Conservation (phyloP, 1,140 invertebrate species). For the Drosophila obscura region DNA sequence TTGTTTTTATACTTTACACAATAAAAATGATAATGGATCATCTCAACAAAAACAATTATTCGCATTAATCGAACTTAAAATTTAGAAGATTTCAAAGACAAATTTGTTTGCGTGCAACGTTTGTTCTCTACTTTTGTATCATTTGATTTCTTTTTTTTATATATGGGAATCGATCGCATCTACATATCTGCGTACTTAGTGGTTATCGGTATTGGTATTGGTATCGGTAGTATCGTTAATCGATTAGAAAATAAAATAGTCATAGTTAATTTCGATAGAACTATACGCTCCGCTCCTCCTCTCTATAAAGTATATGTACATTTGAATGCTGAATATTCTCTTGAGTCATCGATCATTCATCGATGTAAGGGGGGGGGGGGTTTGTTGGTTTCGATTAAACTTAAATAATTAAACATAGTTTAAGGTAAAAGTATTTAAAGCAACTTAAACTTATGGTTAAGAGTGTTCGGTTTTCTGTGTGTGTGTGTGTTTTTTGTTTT, state of each 20-base stretch:
- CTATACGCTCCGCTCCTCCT: conserved; percentile 22
- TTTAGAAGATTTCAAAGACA: conserved; percentile 32
- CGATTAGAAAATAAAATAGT: conserved; percentile 49
- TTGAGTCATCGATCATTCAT: conserved; percentile 29
- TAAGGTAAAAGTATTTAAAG: conserved; percentile 53
- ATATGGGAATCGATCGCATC: conserved; percentile 11
- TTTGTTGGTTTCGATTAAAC: conserved; percentile 36
- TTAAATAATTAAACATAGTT: conserved; percentile 48
- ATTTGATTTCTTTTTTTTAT: not conserved
- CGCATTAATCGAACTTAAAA: conserved; percentile 28
- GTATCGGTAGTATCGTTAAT: conserved; percentile 39
- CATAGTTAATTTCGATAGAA: conserved; percentile 48
- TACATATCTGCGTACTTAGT: conserved; percentile 14
- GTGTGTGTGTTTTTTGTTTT: not conserved
- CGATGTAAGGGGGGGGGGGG: conserved; percentile 9
- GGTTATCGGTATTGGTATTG: conserved; percentile 20
- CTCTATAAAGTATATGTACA: conserved; percentile 31
- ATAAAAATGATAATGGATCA: conserved; percentile 50
- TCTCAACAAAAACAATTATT: conserved; percentile 54
- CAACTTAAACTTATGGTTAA: conserved; percentile 48
- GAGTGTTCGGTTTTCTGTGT: conserved; percentile 26
- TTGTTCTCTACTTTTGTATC: conserved; percentile 39
- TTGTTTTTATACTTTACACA: conserved; percentile 47
- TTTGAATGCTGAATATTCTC: conserved; percentile 40
- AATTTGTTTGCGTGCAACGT: conserved; percentile 45